Base-by-base conservation (phyloP, 2,797 vertebrate genomes). In the Sphenopsis melanotis region DNA sequence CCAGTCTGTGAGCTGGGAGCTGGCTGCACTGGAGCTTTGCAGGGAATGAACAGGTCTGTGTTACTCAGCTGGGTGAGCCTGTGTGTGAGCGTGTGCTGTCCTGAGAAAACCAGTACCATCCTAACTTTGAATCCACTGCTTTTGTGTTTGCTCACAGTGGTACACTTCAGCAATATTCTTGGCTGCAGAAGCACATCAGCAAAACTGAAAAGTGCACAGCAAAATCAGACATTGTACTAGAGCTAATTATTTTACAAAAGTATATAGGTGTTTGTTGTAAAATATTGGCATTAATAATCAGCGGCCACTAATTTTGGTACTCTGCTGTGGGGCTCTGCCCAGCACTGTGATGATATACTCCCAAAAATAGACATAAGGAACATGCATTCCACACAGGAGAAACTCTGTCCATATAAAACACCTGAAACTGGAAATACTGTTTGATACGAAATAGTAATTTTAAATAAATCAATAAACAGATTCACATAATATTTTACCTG, bases 401-500 rank as follows among this genome's bases (percentile, higher is more conserved):
- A 72, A 56, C 68, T 75, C 56, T 23, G 75, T 37, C 61, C 50
- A 7, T 7, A 49, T 18, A 36, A 70, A 85, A n/a, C 34, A 80
- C 11, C 44, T 69, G 79, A 39, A 55, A 59, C n/a, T 24, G 21
- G 37, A 70, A 79, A 61, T 12, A 53, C 20, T n/a, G 19, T 14
- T 66, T 30, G 50, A 46, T 2, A 60, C 36, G 26, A 90, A 59
- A 34, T 1, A 63, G 6, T 26, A 1, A 36, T 71, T 49, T 64
- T 12, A 71, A 78, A 83, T 5, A 44, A 49, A 75, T 32, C 19
- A 5, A 18, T 29, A 18, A 79, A 34, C 1, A 88, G 15, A 7
- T 39, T 68, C 32, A 22, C 23, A 36, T 46, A 77, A 24, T 12
- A n/a, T 37, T 95, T 98, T 97, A 99, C 99, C 99, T 98, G 97